phyloP scores from a whole-genome alignment of 2,113 vertebrate genomes.

The Austrofundulus limnaeus region DNA sequence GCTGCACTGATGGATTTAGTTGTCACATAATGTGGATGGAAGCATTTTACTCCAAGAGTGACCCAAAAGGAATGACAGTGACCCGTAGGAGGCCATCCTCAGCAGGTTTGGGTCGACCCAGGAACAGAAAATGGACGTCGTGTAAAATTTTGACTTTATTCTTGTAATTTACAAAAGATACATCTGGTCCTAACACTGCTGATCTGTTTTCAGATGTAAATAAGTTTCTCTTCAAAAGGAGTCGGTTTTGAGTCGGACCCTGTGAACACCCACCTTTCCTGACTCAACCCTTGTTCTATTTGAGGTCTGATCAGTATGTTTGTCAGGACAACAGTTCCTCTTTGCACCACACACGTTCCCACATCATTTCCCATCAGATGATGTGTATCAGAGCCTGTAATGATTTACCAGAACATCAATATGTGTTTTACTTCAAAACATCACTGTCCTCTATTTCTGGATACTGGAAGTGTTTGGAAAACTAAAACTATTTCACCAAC shows the following conservation, averaged over 20 bases:
- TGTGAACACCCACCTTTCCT: neutral
- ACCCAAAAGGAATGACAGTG: too few species aligned
- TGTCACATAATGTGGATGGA: too few species aligned
- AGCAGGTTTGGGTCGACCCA: too few species aligned
- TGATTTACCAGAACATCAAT: conserved; percentile 61
- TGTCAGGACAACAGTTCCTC: neutral
- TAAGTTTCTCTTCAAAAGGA: too few species aligned
- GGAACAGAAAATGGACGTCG: too few species aligned
- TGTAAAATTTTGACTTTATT: too few species aligned
- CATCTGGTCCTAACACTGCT: neutral
- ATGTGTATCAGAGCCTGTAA: conserved; percentile 27
- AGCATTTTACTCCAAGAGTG: too few species aligned
- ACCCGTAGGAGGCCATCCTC: too few species aligned
- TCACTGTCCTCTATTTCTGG: neutral
- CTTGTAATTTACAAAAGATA: neutral
- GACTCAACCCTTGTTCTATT: neutral
- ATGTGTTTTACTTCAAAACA: conserved; percentile 23
- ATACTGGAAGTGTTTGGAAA: too few species aligned
- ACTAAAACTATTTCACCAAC: too few species aligned
- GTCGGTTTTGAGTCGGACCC: too few species aligned
- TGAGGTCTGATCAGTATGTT: neutral
- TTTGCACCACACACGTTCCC: neutral
- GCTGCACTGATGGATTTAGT: too few species aligned
- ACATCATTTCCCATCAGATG: conserved; percentile 41
- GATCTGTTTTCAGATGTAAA: neutral